These are phyloP conservation scores for Drosophila mercatorum DNA, from an alignment of 2,888 invertebrate species.

Conservation along the genomic window DNA sequence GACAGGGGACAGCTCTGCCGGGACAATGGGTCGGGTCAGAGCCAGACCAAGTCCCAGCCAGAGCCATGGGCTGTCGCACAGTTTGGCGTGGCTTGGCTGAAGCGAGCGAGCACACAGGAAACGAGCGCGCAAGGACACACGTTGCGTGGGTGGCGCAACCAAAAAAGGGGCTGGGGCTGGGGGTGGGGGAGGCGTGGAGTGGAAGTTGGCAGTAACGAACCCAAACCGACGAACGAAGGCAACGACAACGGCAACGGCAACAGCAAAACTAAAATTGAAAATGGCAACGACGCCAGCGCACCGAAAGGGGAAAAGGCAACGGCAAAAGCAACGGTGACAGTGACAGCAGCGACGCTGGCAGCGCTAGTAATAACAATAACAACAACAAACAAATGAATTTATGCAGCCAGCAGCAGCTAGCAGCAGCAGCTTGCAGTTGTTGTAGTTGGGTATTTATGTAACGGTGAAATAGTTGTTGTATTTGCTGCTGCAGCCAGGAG, in stretches of 20 bases:
- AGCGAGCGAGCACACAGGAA: constrained; percentile 50
- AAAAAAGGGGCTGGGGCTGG: constrained; percentile 9
- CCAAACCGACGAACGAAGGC: constrained; percentile 62
- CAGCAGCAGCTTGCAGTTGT: constrained; percentile 37
- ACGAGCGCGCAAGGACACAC: constrained; percentile 74
- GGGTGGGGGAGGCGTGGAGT: constrained; percentile 1
- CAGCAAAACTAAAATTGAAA: constrained; percentile 74
- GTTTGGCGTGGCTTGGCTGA: constrained; percentile 39
- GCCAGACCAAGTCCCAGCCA: constrained; percentile 35
- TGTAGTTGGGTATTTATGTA: constrained; percentile 70
- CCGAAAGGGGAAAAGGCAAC: constrained; percentile 47
- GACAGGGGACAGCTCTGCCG: constrained; percentile 6
- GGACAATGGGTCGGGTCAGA: constrained; percentile 42
- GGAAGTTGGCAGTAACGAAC: constrained; percentile 60
- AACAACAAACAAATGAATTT: constrained; percentile 72
- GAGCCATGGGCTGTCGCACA: constrained; percentile 63
- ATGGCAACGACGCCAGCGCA: constrained; percentile 59
- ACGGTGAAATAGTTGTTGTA: constrained; percentile 63
- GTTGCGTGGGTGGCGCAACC: constrained; percentile 57
- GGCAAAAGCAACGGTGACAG: constrained; percentile 40
- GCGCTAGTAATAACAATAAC: constrained; percentile 49
- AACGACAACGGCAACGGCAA: constrained; percentile 35
- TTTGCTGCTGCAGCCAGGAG: constrained; percentile 42
- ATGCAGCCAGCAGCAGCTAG: constrained; percentile 56
- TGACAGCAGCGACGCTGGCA: constrained; percentile 57